A percentile compares a stretch with the other conserved stretches of the same genome.
Evolutionary conservation across 2,888 invertebrate genomes (phyloP).

Genomic region (Diabrotica balteata): DNA sequence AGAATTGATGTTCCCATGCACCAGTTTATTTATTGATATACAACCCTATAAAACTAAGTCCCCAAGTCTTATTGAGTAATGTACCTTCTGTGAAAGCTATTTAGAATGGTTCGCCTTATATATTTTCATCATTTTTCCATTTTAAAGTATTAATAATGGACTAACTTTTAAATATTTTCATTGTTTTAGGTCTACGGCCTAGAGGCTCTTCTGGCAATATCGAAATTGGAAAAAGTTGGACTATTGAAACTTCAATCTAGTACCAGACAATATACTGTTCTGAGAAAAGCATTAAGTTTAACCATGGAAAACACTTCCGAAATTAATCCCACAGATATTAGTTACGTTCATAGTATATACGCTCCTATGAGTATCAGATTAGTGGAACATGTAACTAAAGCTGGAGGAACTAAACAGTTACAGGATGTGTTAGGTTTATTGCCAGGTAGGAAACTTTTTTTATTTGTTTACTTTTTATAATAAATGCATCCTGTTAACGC

Average conservation of each 20-base stretch:
- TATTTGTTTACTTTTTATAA: no score
- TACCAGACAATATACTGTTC: constrained; percentile 74
- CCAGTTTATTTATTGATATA: no score
- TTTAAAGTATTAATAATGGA: neutral
- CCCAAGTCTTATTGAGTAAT: no score
- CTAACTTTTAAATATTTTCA: no score
- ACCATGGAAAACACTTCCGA: constrained; percentile 90
- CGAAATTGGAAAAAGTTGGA: constrained; percentile 87
- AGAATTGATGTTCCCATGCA: no score
- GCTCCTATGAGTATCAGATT: constrained; percentile 91
- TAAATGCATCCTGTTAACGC: neutral
- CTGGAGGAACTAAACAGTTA: constrained; percentile 79
- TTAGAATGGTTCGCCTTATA: no score
- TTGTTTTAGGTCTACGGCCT: constrained; percentile 82
- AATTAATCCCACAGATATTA: constrained; percentile 83
- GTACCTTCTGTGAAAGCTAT: no score
- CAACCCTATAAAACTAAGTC: no score
- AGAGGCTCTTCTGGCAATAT: constrained; percentile 79
- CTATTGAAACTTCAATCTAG: constrained; percentile 79
- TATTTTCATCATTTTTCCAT: no score
- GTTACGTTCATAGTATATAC: constrained; percentile 92
- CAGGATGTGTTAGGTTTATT: constrained; percentile 84
- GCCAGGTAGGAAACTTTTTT: constrained; percentile 64
- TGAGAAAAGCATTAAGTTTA: constrained; percentile 81
- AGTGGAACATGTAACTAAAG: constrained; percentile 79